Evolutionary conservation across 2,888 invertebrate species (phyloP).

Genomic region (Polydrusus cervinus): DNA sequence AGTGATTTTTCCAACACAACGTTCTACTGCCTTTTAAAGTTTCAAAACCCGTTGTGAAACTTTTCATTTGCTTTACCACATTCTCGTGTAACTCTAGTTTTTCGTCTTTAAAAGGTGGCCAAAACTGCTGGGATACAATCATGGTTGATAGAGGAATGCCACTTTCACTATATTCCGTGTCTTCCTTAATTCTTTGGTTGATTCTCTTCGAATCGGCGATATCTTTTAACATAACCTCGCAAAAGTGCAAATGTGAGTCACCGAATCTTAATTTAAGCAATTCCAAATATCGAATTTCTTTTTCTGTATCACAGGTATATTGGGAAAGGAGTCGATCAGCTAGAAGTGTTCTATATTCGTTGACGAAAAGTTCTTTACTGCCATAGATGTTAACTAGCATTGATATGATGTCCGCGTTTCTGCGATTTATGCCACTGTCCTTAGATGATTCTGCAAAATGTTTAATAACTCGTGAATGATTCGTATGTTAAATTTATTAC

Average conservation of each 20-base stretch:
- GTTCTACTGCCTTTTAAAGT: constrained; percentile 93
- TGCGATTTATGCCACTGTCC: constrained; percentile 74
- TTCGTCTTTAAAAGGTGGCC: constrained; percentile 98
- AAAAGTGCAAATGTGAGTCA: constrained; percentile 95
- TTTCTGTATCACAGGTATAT: constrained; percentile 89
- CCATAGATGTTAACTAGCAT: constrained; percentile 99
- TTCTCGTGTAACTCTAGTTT: constrained; percentile 88
- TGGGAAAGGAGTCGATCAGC: constrained; percentile 92
- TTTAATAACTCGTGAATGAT: neutral
- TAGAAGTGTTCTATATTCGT: constrained; percentile 95
- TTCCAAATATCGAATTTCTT: constrained; percentile 94
- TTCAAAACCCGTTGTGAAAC: constrained; percentile 93
- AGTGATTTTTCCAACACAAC: constrained; percentile 93
- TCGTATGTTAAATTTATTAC: too few species aligned
- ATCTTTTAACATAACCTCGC: constrained; percentile 92
- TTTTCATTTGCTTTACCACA: constrained; percentile 86
- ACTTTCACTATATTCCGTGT: constrained; percentile 73
- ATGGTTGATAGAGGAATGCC: constrained; percentile 84
- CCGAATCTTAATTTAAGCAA: constrained; percentile 95
- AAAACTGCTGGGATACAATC: constrained; percentile 98
- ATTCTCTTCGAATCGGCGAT: constrained; percentile 96
- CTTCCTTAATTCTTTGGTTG: constrained; percentile 88
- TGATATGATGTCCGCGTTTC: constrained; percentile 93
- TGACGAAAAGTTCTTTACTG: constrained; percentile 97
- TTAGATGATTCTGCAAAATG: constrained; percentile 47